These are phyloP conservation scores for Catharus minimus DNA, from an alignment of 2,113 vertebrate species.

Conservation along the genomic window DNA sequence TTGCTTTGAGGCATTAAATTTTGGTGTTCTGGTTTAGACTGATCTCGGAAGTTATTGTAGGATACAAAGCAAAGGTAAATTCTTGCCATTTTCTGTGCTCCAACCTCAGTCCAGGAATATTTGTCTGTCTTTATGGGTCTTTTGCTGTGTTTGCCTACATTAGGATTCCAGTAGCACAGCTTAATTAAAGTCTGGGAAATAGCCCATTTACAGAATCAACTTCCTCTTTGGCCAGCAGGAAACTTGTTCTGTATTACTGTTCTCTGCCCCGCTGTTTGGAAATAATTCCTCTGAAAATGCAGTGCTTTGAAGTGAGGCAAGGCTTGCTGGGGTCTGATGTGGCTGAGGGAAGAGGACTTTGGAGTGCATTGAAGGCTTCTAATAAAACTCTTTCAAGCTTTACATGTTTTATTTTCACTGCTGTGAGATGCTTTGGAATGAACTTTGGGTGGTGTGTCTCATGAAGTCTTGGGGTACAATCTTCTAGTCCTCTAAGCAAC, in stretches of 20 bases:
- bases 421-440: neutral
- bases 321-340: neutral
- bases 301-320: conserved; percentile 13
- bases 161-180: neutral
- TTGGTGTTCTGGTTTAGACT: neutral
- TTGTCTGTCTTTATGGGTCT: neutral
- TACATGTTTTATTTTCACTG: neutral
- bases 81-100: neutral
- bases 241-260: neutral
- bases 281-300: conserved; percentile 13
- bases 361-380: neutral
- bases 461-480: neutral
- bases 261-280: conserved; percentile 15
- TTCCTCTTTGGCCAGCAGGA: conserved; percentile 15
- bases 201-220: neutral
- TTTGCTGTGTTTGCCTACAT: neutral
- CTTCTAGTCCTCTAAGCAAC: neutral
- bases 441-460: fast-evolving
- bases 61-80: neutral
- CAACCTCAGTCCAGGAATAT: neutral
- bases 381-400: neutral
- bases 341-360: neutral
- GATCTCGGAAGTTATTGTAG: neutral
- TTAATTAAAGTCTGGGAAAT: conserved; percentile 33
- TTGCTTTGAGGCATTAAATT: neutral